Evolutionary conservation across 2,113 vertebrate genomes (phyloP).

Genomic region (Tenebrosternarchus preto): DNA sequence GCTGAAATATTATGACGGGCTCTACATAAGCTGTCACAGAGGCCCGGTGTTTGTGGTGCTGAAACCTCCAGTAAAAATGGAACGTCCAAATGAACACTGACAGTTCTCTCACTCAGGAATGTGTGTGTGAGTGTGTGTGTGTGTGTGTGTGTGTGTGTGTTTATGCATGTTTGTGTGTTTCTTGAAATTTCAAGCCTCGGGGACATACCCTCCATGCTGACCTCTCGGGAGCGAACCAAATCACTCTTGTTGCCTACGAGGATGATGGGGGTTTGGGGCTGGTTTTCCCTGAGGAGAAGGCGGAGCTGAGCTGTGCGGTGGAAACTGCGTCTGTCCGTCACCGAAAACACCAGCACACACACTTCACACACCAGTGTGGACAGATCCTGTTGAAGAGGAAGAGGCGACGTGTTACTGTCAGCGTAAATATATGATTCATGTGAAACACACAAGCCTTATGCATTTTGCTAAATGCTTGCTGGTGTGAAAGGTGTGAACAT

Average conservation of each 20-base stretch:
- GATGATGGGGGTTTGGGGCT: conserved; percentile 86
- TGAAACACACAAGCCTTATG: background rate
- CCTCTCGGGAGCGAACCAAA: conserved; percentile 83
- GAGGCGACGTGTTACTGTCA: conserved; percentile 6
- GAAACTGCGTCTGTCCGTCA: conserved; percentile 86
- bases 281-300: conserved; percentile 81
- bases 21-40: too few species aligned
- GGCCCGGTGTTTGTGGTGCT: too few species aligned
- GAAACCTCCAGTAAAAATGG: too few species aligned
- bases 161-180: too few species aligned
- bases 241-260: conserved; percentile 89
- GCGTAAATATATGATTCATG: background rate
- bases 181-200: background rate
- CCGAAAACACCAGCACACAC: conserved; percentile 86
- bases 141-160: too few species aligned
- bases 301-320: conserved; percentile 82
- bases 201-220: conserved; percentile 77
- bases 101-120: background rate
- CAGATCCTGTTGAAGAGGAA: conserved; percentile 70
- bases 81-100: background rate
- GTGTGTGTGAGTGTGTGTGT: too few species aligned
- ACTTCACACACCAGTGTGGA: conserved; percentile 83
- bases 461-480: background rate
- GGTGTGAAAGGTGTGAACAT: too few species aligned
- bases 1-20: too few species aligned